Conservation (phyloP, 2,888 invertebrate species). For the Unio delphinus region DNA sequence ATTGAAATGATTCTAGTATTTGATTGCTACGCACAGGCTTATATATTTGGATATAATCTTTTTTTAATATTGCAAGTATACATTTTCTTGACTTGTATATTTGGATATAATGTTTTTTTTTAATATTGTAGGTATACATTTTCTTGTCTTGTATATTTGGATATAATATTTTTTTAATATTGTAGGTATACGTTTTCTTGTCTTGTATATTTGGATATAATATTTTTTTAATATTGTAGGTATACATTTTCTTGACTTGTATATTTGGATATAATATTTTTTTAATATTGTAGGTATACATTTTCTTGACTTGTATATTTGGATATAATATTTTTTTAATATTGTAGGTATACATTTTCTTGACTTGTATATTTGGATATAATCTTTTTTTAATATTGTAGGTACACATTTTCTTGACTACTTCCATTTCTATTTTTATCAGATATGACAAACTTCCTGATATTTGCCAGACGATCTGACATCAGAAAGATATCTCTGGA, state of each 20-base stretch:
- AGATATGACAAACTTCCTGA: slow-evolving; percentile 73
- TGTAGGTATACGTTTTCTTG: neutral
- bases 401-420: neutral
- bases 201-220: neutral
- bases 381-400: neutral
- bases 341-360: neutral
- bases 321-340: neutral
- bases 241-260: neutral
- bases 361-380: too few relatives aligned
- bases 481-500: slow-evolving; percentile 85
- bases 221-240: neutral
- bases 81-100: neutral
- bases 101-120: neutral
- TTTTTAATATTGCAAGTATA: neutral
- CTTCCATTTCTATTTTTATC: slow-evolving; percentile 14
- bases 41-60: too few relatives aligned
- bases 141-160: neutral
- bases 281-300: neutral
- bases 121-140: neutral
- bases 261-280: neutral
- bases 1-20: too few relatives aligned
- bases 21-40: too few relatives aligned
- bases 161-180: neutral
- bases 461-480: slow-evolving; percentile 89
- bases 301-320: neutral